Conservation (phyloP, 2,888 invertebrate genomes). For the Ormyrus rosae region DNA sequence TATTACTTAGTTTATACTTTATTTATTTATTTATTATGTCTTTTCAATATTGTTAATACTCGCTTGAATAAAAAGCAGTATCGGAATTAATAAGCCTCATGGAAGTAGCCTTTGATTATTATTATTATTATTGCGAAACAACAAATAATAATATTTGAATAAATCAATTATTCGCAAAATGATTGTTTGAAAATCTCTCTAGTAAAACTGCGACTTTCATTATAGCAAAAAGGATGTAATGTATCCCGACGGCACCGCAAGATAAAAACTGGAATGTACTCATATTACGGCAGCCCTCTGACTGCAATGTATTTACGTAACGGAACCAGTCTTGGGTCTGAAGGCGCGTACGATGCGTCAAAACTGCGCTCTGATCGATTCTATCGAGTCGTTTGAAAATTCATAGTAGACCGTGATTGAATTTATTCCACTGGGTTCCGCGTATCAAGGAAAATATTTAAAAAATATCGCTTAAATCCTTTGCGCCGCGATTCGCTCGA, state of each 20-base stretch:
- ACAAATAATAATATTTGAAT: not conserved
- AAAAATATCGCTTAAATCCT: too few species aligned
- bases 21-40: too few species aligned
- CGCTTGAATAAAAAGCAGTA: too few species aligned
- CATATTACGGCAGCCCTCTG: slow-evolving; percentile 61
- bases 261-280: slow-evolving; percentile 60
- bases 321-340: slow-evolving; percentile 58
- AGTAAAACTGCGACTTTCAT: not conserved
- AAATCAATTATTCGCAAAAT: not conserved
- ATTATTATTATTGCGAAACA: not conserved
- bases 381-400: slow-evolving; percentile 9
- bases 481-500: too few species aligned
- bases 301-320: slow-evolving; percentile 62
- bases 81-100: too few species aligned
- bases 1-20: not conserved
- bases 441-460: too few species aligned
- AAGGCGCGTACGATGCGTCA: slow-evolving; percentile 16
- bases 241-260: slow-evolving; percentile 50
- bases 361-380: slow-evolving; percentile 14
- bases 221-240: slow-evolving; percentile 13
- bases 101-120: too few species aligned
- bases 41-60: not conserved
- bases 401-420: not conserved
- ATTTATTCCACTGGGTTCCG: not conserved
- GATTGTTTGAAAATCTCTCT: not conserved